Conservation (phyloP, 1,140 invertebrate genomes). For the Thaumetopoea pityocampa region DNA sequence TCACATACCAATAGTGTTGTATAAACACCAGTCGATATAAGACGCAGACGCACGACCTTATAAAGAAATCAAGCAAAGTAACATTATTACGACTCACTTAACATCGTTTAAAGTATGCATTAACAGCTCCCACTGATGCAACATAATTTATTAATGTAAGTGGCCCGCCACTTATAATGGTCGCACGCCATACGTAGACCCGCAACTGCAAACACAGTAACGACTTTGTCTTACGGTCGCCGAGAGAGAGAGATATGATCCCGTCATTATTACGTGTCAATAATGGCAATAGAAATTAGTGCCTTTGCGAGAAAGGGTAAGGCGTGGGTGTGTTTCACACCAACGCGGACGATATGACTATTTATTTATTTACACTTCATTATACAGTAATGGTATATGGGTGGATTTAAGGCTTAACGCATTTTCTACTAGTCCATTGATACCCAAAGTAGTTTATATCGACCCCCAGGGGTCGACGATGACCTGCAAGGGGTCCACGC, state of each 20-base stretch:
- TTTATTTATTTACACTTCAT: too few relatives aligned
- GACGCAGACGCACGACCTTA: conserved; percentile 15
- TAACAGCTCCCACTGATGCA: conserved; percentile 40
- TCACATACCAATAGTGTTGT: too few relatives aligned
- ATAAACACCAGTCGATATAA: too few relatives aligned
- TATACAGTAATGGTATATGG: too few relatives aligned
- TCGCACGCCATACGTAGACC: conserved; percentile 33
- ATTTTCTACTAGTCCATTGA: too few relatives aligned
- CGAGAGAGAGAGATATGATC: conserved; percentile 27
- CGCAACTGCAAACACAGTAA: conserved; percentile 45
- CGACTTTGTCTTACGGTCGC: conserved; percentile 46
- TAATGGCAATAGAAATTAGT: conserved; percentile 45
- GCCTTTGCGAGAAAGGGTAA: conserved; percentile 20
- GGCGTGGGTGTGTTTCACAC: conserved; percentile 5
- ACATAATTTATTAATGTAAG: conserved; percentile 51
- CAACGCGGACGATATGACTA: too few relatives aligned
- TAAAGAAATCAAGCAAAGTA: conserved; percentile 15
- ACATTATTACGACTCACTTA: conserved; percentile 23
- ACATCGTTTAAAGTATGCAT: conserved; percentile 37
- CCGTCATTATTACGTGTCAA: conserved; percentile 52
- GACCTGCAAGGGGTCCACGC: too few relatives aligned
- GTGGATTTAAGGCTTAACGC: too few relatives aligned
- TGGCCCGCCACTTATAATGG: conserved; percentile 49
- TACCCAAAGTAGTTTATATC: too few relatives aligned
- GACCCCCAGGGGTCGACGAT: too few relatives aligned